Conservation (phyloP, 1,140 invertebrate genomes). For the Drosophila bocki region DNA sequence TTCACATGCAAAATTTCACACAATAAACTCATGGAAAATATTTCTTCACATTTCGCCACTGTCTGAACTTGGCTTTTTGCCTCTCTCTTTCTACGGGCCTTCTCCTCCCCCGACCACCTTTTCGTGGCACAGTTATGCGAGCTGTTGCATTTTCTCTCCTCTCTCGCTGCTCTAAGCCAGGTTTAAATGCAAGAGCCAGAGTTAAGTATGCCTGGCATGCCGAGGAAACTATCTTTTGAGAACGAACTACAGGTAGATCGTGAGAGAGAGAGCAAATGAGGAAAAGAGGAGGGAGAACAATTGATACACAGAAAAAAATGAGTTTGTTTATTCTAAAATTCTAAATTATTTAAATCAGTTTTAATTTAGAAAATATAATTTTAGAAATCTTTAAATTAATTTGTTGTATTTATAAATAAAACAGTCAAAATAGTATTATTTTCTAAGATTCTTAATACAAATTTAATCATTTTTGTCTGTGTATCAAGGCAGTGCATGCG, state of each 20-base stretch:
- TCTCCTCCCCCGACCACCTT: slow-evolving; percentile 8
- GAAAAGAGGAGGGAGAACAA: not conserved
- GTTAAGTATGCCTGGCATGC: slow-evolving; percentile 51
- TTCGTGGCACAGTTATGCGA: slow-evolving; percentile 69
- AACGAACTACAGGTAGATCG: slow-evolving; percentile 47
- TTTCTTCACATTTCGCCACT: slow-evolving; percentile 50
- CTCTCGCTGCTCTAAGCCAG: slow-evolving; percentile 38
- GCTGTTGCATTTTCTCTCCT: slow-evolving; percentile 34
- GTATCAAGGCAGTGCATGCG: slow-evolving; percentile 33
- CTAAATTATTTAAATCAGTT: not conserved
- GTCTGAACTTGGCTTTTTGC: slow-evolving; percentile 38
- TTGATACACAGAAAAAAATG: slow-evolving; percentile 12
- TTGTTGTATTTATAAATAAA: too few relatives aligned
- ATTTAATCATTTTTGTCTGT: not conserved
- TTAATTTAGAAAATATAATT: not conserved
- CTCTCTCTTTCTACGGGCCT: slow-evolving; percentile 32
- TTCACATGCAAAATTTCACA: slow-evolving; percentile 83
- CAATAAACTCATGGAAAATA: slow-evolving; percentile 72
- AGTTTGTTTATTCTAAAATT: not conserved
- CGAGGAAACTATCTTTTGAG: slow-evolving; percentile 50
- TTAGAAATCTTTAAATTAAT: not conserved
- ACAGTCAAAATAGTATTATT: too few relatives aligned
- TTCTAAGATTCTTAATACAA: too few relatives aligned
- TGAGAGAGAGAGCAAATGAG: slow-evolving; percentile 17
- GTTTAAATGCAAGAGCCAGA: slow-evolving; percentile 39